A percentile compares a stretch with the other conserved stretches of the same genome.
phyloP scores from a whole-genome alignment of 2,888 invertebrate genomes.

The Drosophila rubida region DNA sequence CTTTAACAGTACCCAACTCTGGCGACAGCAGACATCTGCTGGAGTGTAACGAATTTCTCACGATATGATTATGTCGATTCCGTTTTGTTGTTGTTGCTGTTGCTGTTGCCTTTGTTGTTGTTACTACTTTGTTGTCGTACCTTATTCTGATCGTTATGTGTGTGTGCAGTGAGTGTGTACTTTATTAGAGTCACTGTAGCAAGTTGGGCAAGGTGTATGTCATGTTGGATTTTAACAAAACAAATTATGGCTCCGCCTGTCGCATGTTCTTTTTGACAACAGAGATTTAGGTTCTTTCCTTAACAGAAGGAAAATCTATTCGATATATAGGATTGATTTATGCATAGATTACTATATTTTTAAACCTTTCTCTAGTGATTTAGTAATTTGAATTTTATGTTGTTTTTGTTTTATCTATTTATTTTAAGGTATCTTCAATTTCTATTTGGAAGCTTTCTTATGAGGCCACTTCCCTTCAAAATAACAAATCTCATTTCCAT shows the following conservation, averaged over 20 bases:
- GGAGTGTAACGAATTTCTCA: conserved; percentile 83
- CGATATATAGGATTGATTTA: conserved; percentile 1
- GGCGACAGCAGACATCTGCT: conserved; percentile 76
- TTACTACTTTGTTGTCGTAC: conserved; percentile 52
- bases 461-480: too few relatives aligned
- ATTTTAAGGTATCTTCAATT: too few relatives aligned
- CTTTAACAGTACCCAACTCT: conserved; percentile 61
- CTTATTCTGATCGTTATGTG: conserved; percentile 29
- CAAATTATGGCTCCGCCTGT: conserved; percentile 45
- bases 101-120: conserved; percentile 65
- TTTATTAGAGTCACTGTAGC: conserved; percentile 14
- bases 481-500: too few relatives aligned
- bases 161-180: conserved; percentile 2
- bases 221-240: conserved; percentile 61
- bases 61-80: conserved; percentile 83
- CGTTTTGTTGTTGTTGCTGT: conserved; percentile 58
- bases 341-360: conserved; percentile 17
- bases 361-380: not conserved
- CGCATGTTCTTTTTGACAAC: conserved; percentile 16
- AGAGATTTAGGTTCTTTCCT: conserved; percentile 22
- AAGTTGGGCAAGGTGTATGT: conserved; percentile 63
- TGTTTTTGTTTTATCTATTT: too few relatives aligned
- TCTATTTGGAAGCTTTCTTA: too few relatives aligned
- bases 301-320: not conserved
- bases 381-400: not conserved